phyloP scores from a whole-genome alignment of 2,888 invertebrate genomes.

The Drosophila mayaguana region DNA sequence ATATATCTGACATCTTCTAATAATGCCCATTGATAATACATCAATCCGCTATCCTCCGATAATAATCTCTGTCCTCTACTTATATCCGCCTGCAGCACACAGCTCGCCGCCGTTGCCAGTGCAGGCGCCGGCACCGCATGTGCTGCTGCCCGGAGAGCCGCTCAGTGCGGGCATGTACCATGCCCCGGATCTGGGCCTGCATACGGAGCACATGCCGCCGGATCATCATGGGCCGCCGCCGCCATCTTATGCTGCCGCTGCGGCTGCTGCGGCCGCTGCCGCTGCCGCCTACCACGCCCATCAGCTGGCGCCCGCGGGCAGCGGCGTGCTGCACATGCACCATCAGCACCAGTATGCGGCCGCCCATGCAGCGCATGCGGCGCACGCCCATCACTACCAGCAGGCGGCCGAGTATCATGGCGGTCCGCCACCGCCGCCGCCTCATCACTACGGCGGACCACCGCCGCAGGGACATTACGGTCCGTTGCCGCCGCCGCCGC shows the following conservation, averaged over 20 bases:
- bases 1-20: too few species aligned
- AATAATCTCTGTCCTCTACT: too few species aligned
- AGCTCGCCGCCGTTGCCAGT: conserved; percentile 76
- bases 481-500: conserved; percentile 41
- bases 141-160: conserved; percentile 68
- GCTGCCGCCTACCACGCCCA: conserved; percentile 82
- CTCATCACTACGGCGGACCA: conserved; percentile 65
- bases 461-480: conserved; percentile 68
- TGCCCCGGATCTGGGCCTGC: conserved; percentile 80
- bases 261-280: conserved; percentile 81
- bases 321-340: conserved; percentile 66
- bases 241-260: conserved; percentile 80
- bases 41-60: too few species aligned
- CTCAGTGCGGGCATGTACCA: conserved; percentile 81
- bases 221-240: conserved; percentile 81
- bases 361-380: conserved; percentile 64
- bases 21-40: too few species aligned
- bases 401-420: conserved; percentile 79
- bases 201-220: conserved; percentile 76
- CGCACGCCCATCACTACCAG: conserved; percentile 78
- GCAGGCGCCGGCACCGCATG: conserved; percentile 61
- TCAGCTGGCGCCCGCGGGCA: conserved; percentile 79
- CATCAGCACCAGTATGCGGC: conserved; percentile 81
- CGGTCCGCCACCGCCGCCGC: conserved; percentile 51
- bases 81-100: conserved; percentile 48